Evolutionary conservation across 2,113 vertebrate species (phyloP).

Genomic region (Potamarius usumacintae): DNA sequence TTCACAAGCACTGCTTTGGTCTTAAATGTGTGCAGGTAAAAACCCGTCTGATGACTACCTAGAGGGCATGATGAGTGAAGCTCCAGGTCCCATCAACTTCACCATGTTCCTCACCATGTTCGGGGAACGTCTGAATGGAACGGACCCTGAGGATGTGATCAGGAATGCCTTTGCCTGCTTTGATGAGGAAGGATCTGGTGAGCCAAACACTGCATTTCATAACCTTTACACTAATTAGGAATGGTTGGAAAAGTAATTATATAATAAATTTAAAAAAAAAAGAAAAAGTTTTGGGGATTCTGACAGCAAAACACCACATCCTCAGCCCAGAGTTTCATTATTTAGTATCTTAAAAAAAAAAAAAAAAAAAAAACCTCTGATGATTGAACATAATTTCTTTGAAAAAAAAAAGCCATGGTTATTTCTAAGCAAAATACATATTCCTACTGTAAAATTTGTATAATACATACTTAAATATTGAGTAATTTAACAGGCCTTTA

Average conservation of each 20-base stretch:
- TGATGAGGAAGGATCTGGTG: slow-evolving; percentile 93
- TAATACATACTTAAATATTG: background rate
- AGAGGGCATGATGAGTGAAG: slow-evolving; percentile 98
- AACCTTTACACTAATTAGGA: background rate
- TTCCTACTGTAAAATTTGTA: background rate
- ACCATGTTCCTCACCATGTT: slow-evolving; percentile 99
- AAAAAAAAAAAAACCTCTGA: background rate
- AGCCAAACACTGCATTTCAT: background rate
- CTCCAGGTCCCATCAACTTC: slow-evolving; percentile 97
- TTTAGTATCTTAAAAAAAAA: background rate
- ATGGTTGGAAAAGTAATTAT: background rate
- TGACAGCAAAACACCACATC: background rate
- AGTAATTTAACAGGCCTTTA: background rate
- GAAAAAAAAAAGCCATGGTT: background rate
- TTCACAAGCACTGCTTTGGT: background rate
- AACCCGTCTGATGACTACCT: slow-evolving; percentile 97
- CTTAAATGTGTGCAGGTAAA: slow-evolving; percentile 78
- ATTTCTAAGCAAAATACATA: background rate
- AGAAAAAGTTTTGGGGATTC: background rate
- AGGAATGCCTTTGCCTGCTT: slow-evolving; percentile 98
- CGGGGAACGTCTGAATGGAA: slow-evolving; percentile 94
- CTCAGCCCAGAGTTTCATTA: background rate
- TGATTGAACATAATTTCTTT: background rate
- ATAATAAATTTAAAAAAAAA: background rate
- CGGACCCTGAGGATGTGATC: slow-evolving; percentile 96